Conservation (phyloP, 2,113 vertebrate species). For the Bagarius yarrelli region DNA sequence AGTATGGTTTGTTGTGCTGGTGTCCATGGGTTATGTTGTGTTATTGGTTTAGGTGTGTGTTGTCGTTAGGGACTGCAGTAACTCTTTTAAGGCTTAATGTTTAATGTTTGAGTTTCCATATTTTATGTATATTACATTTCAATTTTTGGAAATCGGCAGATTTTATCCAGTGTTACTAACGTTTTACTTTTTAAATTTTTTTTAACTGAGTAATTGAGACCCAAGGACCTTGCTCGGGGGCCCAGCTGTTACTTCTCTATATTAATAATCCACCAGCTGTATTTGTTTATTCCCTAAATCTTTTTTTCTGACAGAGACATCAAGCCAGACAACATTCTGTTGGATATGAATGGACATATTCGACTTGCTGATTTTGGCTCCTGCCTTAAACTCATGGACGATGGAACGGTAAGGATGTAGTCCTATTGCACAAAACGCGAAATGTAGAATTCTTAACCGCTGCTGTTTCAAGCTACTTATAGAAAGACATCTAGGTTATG, state of each 20-base stretch:
- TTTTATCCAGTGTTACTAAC: too few relatives aligned
- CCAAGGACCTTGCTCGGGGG: too few relatives aligned
- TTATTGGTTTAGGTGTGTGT: constrained; percentile 18
- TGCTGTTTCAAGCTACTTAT: neutral
- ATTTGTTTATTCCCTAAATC: neutral
- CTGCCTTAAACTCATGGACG: constrained; percentile 97
- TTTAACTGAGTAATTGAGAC: too few relatives aligned
- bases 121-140: too few relatives aligned
- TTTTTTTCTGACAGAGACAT: constrained; percentile 81
- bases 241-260: too few relatives aligned
- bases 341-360: constrained; percentile 99
- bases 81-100: neutral
- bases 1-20: neutral
- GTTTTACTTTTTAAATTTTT: too few relatives aligned
- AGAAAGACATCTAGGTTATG: neutral
- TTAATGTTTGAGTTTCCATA: neutral
- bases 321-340: constrained; percentile 95
- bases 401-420: constrained; percentile 85
- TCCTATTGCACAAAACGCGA: neutral
- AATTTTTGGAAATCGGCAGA: too few relatives aligned
- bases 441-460: neutral
- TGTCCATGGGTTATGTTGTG: constrained; percentile 20
- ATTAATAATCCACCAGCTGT: neutral
- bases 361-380: constrained; percentile 98
- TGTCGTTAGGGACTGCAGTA: neutral